Percentiles rank a stretch among this genome's conserved stretches.
phyloP scores from a whole-genome alignment of 2,888 invertebrate genomes.

The Tromatobia lineatoria region DNA sequence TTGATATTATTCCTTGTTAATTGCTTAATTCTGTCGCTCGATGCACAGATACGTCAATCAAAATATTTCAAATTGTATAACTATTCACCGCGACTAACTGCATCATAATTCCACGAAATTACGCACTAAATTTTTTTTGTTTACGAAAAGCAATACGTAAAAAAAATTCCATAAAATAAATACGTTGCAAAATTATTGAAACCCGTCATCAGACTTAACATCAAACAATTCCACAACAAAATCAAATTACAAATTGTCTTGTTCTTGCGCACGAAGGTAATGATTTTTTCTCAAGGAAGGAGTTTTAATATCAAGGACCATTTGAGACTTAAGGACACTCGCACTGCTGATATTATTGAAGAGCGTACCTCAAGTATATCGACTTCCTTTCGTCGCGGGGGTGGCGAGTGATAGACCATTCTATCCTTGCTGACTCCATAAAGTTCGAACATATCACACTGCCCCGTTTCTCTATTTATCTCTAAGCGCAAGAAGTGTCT shows the following conservation, averaged over 20 bases:
- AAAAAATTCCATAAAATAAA: too few relatives aligned
- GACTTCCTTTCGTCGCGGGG: slow-evolving; percentile 81
- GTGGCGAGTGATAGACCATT: slow-evolving; percentile 82
- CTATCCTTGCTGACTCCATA: slow-evolving; percentile 80
- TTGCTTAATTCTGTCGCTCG: too few relatives aligned
- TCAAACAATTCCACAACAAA: not conserved
- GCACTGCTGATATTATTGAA: not conserved
- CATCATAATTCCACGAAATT: too few relatives aligned
- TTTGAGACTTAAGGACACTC: too few relatives aligned
- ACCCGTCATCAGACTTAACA: too few relatives aligned
- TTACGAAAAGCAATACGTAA: too few relatives aligned
- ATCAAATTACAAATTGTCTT: not conserved
- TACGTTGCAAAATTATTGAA: too few relatives aligned
- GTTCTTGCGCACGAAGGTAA: not conserved
- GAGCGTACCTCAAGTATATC: slow-evolving; percentile 81
- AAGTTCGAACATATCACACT: slow-evolving; percentile 79
- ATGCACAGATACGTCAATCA: too few relatives aligned
- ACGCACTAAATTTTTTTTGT: too few relatives aligned
- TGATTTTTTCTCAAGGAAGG: not conserved
- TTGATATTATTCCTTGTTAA: too few relatives aligned
- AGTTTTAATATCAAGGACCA: not conserved
- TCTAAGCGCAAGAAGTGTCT: slow-evolving; percentile 21
- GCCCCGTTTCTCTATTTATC: slow-evolving; percentile 23
- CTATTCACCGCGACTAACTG: too few relatives aligned
- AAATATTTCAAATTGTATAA: too few relatives aligned